Evolutionary conservation across 2,888 invertebrate species (phyloP), one percentile per base, ranked within the genome.

Genomic region (Scaptodrosophila latifasciaeformis): DNA sequence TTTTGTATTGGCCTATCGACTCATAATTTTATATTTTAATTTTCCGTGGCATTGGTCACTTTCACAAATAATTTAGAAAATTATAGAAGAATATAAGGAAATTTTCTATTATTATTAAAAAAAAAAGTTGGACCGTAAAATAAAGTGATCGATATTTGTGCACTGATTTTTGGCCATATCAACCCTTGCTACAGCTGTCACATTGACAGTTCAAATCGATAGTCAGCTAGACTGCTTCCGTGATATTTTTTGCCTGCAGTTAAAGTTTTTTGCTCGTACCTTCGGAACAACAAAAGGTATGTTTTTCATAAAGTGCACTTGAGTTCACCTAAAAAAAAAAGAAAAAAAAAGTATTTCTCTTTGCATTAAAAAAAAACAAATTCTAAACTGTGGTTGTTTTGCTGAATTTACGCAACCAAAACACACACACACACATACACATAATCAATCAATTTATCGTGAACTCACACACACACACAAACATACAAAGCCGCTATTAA

Each of bases 211-310:
- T 10, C 30, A 2, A 43, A 34, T 49, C 49, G 30, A 13, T 31
- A 13, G 42, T 48, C 10, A 2, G 18, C 37, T 17, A 37, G 15
- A 12, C 15, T 17, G 37, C 17, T 15, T 37, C 18, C 37, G 15
- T 37, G 18, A 37, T 18, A 37, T 37, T 15, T 37, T 17, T 15
- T 15, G 65, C 69, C 68, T 4, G 51, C 59, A 71, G 72, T 76
- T 74, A 59, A 78, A 75, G 74, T 75, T 51, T 75, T 75, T 78
- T 64, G 62, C 58, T 59, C 59, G 56, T 68, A 70, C 70, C 75
- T 71, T 78, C 66, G 76, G 52, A 71, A 66, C 62, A 70, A 71
- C 72, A 81, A 78, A n/a, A 75, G 81, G 75, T 75, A 78, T 75
- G 81, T 77, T 65, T 76, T 79, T 60, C 46, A 49, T 42, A 40